Evolutionary conservation across 2,113 vertebrate species (phyloP).

Genomic region (Archilochus colubris): DNA sequence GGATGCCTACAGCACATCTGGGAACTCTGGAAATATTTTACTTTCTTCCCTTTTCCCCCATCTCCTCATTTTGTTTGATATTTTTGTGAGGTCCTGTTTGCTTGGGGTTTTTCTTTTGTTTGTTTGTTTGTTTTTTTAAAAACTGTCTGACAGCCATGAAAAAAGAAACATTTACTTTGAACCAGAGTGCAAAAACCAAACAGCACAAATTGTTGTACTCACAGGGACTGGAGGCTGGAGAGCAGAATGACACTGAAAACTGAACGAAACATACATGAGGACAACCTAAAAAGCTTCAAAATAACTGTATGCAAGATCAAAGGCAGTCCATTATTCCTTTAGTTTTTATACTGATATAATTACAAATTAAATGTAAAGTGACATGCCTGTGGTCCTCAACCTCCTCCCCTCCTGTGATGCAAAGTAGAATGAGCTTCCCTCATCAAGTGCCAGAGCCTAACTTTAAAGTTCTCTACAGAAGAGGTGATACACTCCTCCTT

Average conservation of each 20-base stretch:
- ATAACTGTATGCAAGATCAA: background rate
- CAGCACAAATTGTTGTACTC: background rate
- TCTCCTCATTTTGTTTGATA: background rate
- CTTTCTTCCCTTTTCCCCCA: background rate
- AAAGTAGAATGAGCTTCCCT: background rate
- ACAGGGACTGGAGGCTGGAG: background rate
- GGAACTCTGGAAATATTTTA: background rate
- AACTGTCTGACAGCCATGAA: background rate
- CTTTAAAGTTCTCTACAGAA: background rate
- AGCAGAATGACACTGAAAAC: background rate
- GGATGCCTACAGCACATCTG: background rate
- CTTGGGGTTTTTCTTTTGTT: background rate
- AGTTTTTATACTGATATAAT: background rate
- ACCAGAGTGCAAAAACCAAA: background rate
- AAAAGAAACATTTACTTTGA: background rate
- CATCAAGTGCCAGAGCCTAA: background rate
- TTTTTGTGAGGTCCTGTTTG: background rate
- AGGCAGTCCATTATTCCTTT: background rate
- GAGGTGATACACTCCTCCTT: background rate
- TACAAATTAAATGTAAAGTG: background rate
- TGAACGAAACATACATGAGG: background rate
- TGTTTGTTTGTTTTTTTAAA: background rate
- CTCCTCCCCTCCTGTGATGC: background rate
- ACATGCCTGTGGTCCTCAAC: background rate
- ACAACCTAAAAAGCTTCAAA: background rate